Percentiles rank a stretch among this genome's conserved stretches.
phyloP scores from a whole-genome alignment of 2,888 invertebrate species.

The Noctua janthe region DNA sequence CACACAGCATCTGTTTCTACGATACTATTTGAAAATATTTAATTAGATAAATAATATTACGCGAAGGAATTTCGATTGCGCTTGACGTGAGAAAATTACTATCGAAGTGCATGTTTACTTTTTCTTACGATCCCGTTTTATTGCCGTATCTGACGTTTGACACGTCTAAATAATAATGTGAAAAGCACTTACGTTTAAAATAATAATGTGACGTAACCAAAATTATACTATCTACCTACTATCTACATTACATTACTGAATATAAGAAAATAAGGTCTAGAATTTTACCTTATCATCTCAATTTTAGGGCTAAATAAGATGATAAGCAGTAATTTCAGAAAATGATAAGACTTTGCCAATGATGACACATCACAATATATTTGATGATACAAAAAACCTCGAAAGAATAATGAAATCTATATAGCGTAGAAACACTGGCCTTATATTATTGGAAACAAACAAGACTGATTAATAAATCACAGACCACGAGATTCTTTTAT shows the following conservation, averaged over 20 bases:
- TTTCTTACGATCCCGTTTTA: background rate
- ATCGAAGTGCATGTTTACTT: background rate
- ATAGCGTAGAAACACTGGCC: too few species aligned
- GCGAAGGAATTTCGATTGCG: constrained; percentile 24
- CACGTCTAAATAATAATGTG: background rate
- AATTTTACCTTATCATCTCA: background rate
- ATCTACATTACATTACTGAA: too few species aligned
- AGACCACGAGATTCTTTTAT: background rate
- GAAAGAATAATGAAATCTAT: background rate
- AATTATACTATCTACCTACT: background rate
- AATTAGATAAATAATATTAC: background rate
- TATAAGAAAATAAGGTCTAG: background rate
- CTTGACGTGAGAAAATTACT: constrained; percentile 6
- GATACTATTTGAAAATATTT: constrained; percentile 16
- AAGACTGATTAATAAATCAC: constrained; percentile 1
- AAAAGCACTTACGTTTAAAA: background rate
- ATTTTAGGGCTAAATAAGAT: background rate
- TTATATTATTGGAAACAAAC: constrained; percentile 12
- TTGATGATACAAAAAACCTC: background rate
- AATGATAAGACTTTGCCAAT: background rate
- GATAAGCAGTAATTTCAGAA: constrained; percentile 3
- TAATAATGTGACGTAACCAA: background rate
- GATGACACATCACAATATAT: background rate
- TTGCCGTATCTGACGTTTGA: background rate
- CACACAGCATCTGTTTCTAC: background rate